These are phyloP conservation scores for Apocheima hispidaria DNA, from an alignment of 2,888 invertebrate species.

Conservation along the genomic window DNA sequence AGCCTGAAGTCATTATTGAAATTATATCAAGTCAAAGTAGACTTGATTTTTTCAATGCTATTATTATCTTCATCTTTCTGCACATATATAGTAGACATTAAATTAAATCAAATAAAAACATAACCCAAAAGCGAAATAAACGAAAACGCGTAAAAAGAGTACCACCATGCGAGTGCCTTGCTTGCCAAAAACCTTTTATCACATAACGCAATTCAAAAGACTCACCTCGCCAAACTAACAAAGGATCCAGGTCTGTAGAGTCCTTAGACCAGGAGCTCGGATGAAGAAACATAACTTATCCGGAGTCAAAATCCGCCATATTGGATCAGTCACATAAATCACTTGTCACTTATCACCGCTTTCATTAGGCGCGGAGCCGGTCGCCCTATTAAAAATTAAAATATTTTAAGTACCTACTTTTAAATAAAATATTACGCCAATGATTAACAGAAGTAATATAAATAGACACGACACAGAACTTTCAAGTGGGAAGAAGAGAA, in stretches of 20 bases:
- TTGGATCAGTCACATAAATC: conserved; percentile 65
- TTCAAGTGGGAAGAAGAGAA: conserved; percentile 52
- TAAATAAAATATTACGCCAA: conserved; percentile 25
- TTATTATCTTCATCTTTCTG: too few relatives aligned
- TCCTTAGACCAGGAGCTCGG: conserved; percentile 79
- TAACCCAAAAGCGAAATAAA: too few relatives aligned
- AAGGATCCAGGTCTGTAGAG: conserved; percentile 77
- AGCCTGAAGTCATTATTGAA: neutral
- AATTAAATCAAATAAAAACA: too few relatives aligned
- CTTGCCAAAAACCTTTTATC: neutral
- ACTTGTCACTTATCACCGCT: conserved; percentile 57
- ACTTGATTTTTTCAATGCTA: neutral
- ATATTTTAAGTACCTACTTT: conserved; percentile 31
- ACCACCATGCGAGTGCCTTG: neutral
- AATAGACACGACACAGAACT: conserved; percentile 57
- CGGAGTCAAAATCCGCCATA: conserved; percentile 80
- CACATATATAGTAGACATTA: too few relatives aligned
- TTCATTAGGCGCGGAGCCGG: conserved; percentile 41
- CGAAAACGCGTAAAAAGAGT: too few relatives aligned
- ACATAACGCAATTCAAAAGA: conserved; percentile 34
- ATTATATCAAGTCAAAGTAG: neutral
- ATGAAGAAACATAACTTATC: conserved; percentile 83
- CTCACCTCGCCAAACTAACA: conserved; percentile 82
- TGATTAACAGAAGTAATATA: conserved; percentile 28
- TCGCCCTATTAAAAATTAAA: conserved; percentile 52